Evolutionary conservation across 2,113 vertebrate species (phyloP).

Genomic region (Leptosomus discolor): DNA sequence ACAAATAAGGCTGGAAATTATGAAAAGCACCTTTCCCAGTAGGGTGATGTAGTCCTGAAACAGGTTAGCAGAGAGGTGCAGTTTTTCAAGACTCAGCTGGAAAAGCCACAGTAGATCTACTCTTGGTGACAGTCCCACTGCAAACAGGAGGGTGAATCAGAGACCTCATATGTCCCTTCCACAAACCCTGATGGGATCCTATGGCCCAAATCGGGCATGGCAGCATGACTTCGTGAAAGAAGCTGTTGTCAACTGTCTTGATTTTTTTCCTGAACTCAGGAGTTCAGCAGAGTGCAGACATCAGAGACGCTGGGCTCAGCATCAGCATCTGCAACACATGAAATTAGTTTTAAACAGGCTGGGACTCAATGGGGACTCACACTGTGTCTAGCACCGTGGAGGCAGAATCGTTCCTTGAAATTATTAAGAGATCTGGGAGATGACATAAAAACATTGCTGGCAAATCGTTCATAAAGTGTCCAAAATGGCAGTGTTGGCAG

Average conservation of each 20-base stretch:
- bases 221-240: not conserved
- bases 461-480: not conserved
- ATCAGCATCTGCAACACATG: not conserved
- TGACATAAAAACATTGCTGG: not conserved
- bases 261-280: not conserved
- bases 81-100: not conserved
- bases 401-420: not conserved
- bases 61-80: not conserved
- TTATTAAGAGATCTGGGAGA: not conserved
- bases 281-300: not conserved
- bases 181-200: not conserved
- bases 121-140: not conserved
- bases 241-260: not conserved
- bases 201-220: rapidly evolving
- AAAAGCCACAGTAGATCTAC: not conserved
- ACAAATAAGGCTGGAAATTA: not conserved
- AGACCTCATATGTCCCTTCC: not conserved
- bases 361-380: not conserved
- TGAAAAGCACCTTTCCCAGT: not conserved
- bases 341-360: not conserved
- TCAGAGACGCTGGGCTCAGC: not conserved
- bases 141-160: not conserved
- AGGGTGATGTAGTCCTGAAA: not conserved
- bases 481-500: not conserved
- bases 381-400: not conserved